Evolutionary conservation across 2,888 invertebrate species (phyloP).

Genomic region (Oxycera nigricornis): DNA sequence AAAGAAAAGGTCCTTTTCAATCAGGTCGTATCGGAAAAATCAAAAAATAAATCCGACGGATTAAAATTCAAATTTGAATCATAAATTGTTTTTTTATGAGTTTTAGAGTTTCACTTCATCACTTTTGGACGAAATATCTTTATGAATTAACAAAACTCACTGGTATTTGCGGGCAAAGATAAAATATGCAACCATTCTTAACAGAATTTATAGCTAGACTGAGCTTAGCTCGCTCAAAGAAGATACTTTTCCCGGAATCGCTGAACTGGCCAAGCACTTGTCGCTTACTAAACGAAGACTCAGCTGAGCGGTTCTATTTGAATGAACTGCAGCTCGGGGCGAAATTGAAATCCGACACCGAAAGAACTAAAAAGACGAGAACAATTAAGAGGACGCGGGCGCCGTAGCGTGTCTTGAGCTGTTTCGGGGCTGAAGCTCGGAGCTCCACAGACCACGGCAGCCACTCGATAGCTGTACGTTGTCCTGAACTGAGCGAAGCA

Average conservation of each 20-base stretch:
- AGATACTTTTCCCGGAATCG: conserved; percentile 11
- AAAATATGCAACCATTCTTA: background rate
- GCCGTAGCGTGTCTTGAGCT: conserved; percentile 25
- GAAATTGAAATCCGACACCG: conserved; percentile 32
- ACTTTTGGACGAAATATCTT: background rate
- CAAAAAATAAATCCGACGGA: background rate
- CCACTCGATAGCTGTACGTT: conserved; percentile 25
- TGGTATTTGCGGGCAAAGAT: background rate
- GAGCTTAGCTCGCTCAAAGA: background rate
- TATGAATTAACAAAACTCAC: background rate
- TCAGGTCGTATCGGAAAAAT: background rate
- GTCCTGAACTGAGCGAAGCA: conserved; percentile 28
- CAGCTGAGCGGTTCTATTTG: conserved; percentile 61
- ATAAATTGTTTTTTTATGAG: background rate
- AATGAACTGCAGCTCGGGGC: conserved; percentile 54
- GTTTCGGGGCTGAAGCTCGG: conserved; percentile 24
- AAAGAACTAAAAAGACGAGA: conserved; percentile 20
- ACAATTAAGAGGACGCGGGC: conserved; percentile 40
- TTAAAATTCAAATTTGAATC: background rate
- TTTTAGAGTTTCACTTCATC: background rate
- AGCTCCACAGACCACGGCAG: conserved; percentile 27
- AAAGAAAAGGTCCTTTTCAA: too few species aligned
- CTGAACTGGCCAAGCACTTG: conserved; percentile 55
- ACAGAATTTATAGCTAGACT: background rate
- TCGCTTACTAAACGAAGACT: conserved; percentile 60